Evolutionary conservation across 2,797 vertebrate genomes (phyloP).

Genomic region (Chelmon rostratus): DNA sequence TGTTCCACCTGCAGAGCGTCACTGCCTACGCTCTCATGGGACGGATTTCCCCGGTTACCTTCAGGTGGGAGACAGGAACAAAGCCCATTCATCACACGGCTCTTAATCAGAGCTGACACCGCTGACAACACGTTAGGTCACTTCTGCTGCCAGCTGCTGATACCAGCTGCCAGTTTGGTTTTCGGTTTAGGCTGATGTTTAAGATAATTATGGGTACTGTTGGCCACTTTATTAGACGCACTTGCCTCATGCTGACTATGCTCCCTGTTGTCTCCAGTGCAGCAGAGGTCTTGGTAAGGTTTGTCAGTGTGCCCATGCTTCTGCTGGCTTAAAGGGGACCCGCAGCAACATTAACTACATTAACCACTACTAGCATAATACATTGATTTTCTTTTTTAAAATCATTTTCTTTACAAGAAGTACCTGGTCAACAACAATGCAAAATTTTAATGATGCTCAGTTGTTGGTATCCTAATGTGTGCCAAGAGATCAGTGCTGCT

Average conservation of each 20-base stretch:
- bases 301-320: too few species aligned
- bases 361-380: too few species aligned
- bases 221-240: not conserved
- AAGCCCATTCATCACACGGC: not conserved
- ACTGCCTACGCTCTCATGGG: conserved; percentile 98
- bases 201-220: not conserved
- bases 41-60: conserved; percentile 96
- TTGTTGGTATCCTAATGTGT: too few species aligned
- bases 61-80: conserved; percentile 87
- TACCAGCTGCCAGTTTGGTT: too few species aligned
- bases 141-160: not conserved
- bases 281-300: not conserved
- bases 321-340: too few species aligned
- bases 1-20: conserved; percentile 97
- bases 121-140: not conserved
- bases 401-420: too few species aligned
- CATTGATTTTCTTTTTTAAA: too few species aligned
- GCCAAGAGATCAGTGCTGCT: too few species aligned
- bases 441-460: too few species aligned
- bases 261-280: not conserved
- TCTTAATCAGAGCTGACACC: not conserved
- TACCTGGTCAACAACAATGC: too few species aligned
- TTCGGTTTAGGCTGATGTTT: too few species aligned
- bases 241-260: not conserved
- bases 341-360: too few species aligned